phyloP scores from a whole-genome alignment of 2,113 vertebrate genomes.

The Rhegmatorhina hoffmannsi region DNA sequence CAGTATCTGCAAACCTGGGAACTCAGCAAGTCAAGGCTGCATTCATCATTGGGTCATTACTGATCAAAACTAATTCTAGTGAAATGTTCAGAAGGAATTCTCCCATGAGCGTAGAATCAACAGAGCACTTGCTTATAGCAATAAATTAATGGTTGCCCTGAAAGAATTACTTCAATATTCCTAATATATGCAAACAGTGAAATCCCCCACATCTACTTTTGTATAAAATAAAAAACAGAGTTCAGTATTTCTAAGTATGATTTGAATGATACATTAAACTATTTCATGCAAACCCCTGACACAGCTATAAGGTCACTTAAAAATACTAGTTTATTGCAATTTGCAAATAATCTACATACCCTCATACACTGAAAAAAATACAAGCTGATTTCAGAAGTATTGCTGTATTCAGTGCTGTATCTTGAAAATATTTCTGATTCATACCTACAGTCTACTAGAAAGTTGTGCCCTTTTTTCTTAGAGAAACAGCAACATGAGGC shows the following conservation, averaged over 20 bases:
- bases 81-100: neutral
- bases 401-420: neutral
- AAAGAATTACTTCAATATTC: neutral
- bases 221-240: neutral
- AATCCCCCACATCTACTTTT: neutral
- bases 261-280: neutral
- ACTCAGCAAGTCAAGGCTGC: neutral
- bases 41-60: neutral
- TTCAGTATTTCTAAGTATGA: neutral
- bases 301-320: neutral
- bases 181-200: neutral
- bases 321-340: neutral
- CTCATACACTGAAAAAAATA: neutral
- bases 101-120: neutral
- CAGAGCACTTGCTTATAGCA: neutral
- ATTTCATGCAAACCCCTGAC: neutral
- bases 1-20: neutral
- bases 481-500: neutral
- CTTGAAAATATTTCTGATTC: neutral
- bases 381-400: neutral
- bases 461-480: neutral
- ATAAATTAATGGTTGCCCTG: neutral
- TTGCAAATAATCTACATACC: neutral
- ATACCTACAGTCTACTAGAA: neutral
- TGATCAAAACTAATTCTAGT: neutral